phyloP scores from a whole-genome alignment of 2,888 invertebrate species.

The Branchipolynoe longqiensis region DNA sequence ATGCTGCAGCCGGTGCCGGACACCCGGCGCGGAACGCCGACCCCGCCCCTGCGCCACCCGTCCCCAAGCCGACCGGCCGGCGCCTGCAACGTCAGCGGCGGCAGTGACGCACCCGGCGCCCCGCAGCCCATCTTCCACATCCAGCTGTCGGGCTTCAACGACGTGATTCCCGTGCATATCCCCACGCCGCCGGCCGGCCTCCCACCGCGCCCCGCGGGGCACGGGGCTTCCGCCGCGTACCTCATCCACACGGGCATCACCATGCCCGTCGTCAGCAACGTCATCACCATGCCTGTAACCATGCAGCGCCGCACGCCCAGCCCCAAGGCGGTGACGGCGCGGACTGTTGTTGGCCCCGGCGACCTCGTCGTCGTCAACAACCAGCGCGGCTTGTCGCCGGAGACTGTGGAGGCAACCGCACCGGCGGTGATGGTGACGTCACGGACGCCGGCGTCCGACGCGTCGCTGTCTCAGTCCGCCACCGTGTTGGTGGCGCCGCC shows the following conservation, averaged over 20 bases:
- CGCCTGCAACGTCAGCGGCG: background rate
- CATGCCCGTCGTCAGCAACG: slow-evolving; percentile 2
- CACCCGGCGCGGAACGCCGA: background rate
- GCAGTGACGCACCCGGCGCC: no score
- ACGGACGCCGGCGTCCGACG: background rate
- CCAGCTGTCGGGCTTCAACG: slow-evolving; percentile 20
- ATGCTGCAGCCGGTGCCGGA: background rate
- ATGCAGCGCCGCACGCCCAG: slow-evolving; percentile 21
- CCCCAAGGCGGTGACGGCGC: slow-evolving; percentile 6
- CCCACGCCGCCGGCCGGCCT: slow-evolving; percentile 4
- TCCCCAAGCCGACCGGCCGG: background rate
- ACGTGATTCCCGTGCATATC: slow-evolving; percentile 36
- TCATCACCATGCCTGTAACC: slow-evolving; percentile 16
- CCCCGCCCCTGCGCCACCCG: slow-evolving; percentile 27
- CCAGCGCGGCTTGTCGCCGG: slow-evolving; percentile 8
- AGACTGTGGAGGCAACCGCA: no score
- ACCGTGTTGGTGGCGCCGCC: slow-evolving; percentile 1
- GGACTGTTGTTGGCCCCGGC: no score
- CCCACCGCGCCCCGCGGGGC: background rate
- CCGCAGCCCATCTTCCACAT: slow-evolving; percentile 24
- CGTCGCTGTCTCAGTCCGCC: background rate
- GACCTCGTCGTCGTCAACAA: background rate
- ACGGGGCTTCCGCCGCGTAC: no score
- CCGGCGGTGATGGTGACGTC: background rate
- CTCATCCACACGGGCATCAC: slow-evolving; percentile 11